Evolutionary conservation across 2,797 vertebrate species (phyloP).

Genomic region (Heliangelus exortis): DNA sequence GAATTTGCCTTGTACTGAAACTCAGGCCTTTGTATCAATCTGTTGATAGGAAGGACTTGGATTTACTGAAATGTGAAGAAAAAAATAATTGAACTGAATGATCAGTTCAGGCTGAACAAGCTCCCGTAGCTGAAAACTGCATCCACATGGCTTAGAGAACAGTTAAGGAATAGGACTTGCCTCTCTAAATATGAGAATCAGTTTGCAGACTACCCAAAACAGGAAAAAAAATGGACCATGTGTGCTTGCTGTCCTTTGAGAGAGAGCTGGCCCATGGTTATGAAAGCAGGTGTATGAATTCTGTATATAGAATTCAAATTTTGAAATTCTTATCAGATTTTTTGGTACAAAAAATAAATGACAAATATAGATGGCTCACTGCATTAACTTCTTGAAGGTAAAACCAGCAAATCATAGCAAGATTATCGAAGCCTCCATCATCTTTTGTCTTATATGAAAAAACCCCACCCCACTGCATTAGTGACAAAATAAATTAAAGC

Average conservation of each 20-base stretch:
- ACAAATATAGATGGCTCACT: background rate
- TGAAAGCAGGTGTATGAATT: background rate
- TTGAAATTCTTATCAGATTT: background rate
- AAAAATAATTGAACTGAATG: background rate
- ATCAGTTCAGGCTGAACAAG: background rate
- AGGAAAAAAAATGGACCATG: background rate
- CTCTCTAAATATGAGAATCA: background rate
- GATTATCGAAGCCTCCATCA: background rate
- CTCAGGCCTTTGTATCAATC: background rate
- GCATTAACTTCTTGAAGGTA: background rate
- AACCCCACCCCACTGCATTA: accelerated
- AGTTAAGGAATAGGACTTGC: background rate
- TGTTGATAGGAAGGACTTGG: background rate
- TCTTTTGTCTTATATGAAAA: background rate
- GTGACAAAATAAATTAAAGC: background rate
- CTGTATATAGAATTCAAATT: background rate
- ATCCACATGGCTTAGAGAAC: background rate
- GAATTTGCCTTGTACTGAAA: background rate
- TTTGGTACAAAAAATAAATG: background rate
- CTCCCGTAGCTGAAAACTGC: background rate
- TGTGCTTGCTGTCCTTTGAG: background rate
- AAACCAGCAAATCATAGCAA: background rate
- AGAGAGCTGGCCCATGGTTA: background rate
- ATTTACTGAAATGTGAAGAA: background rate
- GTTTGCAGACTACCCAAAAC: background rate